phyloP scores from a whole-genome alignment of 2,113 vertebrate genomes.

The Camelus dromedarius region DNA sequence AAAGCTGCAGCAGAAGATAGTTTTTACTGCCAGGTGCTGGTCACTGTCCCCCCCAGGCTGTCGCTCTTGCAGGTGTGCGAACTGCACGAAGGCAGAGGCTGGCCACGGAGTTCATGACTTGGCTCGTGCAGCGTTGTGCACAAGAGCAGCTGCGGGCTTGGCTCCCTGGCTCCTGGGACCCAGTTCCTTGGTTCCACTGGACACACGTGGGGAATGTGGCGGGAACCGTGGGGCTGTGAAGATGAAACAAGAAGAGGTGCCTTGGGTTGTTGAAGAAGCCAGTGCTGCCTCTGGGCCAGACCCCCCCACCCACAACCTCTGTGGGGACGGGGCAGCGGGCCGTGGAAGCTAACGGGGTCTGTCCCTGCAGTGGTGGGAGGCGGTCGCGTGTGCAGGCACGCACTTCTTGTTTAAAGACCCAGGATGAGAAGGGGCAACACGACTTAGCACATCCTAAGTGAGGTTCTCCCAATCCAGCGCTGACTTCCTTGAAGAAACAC shows the following conservation, averaged over 20 bases:
- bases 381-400: neutral
- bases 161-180: neutral
- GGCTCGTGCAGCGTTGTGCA: fast-evolving
- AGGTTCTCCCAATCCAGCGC: neutral
- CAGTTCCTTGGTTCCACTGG: neutral
- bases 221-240: neutral
- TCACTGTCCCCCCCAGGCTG: fast-evolving
- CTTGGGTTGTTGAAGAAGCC: neutral
- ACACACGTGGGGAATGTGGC: fast-evolving
- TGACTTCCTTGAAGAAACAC: neutral
- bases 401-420: neutral
- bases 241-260: too few species aligned
- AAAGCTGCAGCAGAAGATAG: fast-evolving
- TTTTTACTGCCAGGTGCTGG: too few species aligned
- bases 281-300: too few species aligned
- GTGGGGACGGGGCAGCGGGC: neutral
- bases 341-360: neutral
- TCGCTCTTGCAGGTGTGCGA: neutral
- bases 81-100: neutral
- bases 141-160: neutral
- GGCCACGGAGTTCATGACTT: neutral
- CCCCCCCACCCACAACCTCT: neutral
- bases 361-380: neutral
- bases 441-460: fast-evolving
- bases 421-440: fast-evolving